phyloP scores from a whole-genome alignment of 2,113 vertebrate species.

The Gopherus flavomarginatus region DNA sequence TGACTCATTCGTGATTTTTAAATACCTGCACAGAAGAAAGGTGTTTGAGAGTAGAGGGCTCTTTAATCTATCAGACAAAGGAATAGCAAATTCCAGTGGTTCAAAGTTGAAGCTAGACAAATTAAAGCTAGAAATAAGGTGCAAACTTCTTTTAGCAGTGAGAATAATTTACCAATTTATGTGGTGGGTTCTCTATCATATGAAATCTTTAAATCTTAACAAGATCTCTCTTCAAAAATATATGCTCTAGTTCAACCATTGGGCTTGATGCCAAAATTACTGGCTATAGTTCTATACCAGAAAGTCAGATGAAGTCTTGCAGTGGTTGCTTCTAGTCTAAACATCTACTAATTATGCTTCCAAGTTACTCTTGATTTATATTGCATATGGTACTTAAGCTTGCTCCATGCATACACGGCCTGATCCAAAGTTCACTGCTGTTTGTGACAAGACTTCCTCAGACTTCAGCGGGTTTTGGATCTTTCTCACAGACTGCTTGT shows the following conservation, averaged over 20 bases:
- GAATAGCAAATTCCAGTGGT: background rate
- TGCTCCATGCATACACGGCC: constrained; percentile 20
- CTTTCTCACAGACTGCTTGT: constrained; percentile 28
- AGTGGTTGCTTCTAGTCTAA: background rate
- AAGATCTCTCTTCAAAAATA: background rate
- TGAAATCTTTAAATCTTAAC: background rate
- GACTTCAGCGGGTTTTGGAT: constrained; percentile 53
- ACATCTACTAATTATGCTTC: constrained; percentile 59
- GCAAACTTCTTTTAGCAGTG: background rate
- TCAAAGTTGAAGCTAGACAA: background rate
- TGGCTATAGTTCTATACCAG: background rate
- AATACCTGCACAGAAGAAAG: background rate
- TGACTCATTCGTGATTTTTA: background rate
- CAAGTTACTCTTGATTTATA: constrained; percentile 59
- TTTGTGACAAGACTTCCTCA: background rate
- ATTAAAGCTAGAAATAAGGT: background rate
- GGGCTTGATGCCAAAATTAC: background rate
- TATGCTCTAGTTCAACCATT: constrained; percentile 1
- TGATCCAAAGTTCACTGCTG: constrained; percentile 38
- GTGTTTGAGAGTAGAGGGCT: background rate
- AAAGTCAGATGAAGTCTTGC: constrained; percentile 11
- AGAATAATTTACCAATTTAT: background rate
- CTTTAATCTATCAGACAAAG: background rate
- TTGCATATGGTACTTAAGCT: constrained; percentile 22
- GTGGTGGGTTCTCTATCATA: background rate